Evolutionary conservation across 2,797 vertebrate genomes (phyloP).

Genomic region (Zenarchopterus dispar): DNA sequence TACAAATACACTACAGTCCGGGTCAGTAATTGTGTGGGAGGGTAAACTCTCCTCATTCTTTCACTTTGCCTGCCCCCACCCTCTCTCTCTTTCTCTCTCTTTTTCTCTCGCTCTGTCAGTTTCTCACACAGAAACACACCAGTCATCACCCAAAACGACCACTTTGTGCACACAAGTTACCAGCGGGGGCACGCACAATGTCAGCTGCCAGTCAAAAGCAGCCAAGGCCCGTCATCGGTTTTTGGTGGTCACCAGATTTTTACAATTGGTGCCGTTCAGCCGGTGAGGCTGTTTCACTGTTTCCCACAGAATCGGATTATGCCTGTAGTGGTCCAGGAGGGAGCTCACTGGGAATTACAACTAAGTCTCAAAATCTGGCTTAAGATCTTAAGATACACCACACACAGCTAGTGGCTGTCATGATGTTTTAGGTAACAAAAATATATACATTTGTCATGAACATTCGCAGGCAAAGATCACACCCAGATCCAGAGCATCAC

Average conservation of each 20-base stretch:
- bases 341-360: too few relatives aligned
- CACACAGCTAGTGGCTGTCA: too few relatives aligned
- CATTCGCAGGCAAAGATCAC: too few relatives aligned
- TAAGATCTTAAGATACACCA: too few relatives aligned
- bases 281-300: slow-evolving; percentile 47
- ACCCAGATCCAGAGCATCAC: too few relatives aligned
- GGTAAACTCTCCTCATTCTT: slow-evolving; percentile 57
- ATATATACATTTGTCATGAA: too few relatives aligned
- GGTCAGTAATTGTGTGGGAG: slow-evolving; percentile 74
- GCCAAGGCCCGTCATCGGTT: slow-evolving; percentile 40
- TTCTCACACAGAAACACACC: slow-evolving; percentile 18
- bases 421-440: too few relatives aligned
- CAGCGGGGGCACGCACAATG: slow-evolving; percentile 48
- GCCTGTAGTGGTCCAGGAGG: too few relatives aligned
- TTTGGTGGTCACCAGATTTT: slow-evolving; percentile 40
- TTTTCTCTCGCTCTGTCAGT: slow-evolving; percentile 8
- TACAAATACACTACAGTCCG: slow-evolving; percentile 33
- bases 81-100: slow-evolving; percentile 8
- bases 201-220: slow-evolving; percentile 64
- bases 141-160: slow-evolving; percentile 59
- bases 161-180: slow-evolving; percentile 69
- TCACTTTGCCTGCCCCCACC: slow-evolving; percentile 31
- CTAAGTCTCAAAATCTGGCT: too few relatives aligned
- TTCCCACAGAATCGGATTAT: neutral
- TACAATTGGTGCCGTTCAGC: slow-evolving; percentile 46